Conservation (phyloP, 2,888 invertebrate genomes). For the Meta bourneti region DNA sequence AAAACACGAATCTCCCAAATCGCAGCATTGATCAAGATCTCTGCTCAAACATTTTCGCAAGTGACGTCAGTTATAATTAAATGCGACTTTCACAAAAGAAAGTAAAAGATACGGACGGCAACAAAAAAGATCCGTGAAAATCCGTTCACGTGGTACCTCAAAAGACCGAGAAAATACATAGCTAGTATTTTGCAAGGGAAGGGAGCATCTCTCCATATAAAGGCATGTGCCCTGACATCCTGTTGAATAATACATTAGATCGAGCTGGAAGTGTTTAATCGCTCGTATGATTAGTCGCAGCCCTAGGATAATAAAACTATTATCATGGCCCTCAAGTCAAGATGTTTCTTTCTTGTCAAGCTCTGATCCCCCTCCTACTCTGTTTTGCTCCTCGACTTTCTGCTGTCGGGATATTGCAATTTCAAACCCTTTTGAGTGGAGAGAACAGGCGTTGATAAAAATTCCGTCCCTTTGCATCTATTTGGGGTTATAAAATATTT, state of each 20-base stretch:
- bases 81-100: not conserved
- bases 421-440: constrained; percentile 53
- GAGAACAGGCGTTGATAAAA: constrained; percentile 2
- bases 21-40: no score
- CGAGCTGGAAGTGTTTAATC: constrained; percentile 69
- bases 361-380: constrained; percentile 15
- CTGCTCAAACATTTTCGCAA: not conserved
- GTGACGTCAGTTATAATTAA: not conserved
- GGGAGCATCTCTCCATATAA: constrained; percentile 8
- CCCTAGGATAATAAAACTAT: constrained; percentile 75
- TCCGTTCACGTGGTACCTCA: not conserved
- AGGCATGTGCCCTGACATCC: constrained; percentile 44
- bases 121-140: not conserved
- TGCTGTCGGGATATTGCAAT: constrained; percentile 49
- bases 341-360: constrained; percentile 66
- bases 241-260: constrained; percentile 74
- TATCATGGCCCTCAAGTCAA: constrained; percentile 72
- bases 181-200: constrained; percentile 16
- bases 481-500: not conserved
- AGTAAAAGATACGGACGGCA: not conserved
- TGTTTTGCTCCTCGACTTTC: not conserved
- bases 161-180: not conserved
- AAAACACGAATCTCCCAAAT: no score
- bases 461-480: not conserved
- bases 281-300: constrained; percentile 72